A percentile compares a stretch with the other conserved stretches of the same genome.
These are phyloP conservation scores for Spisula solida DNA, from an alignment of 2,888 invertebrate genomes.

Conservation along the genomic window DNA sequence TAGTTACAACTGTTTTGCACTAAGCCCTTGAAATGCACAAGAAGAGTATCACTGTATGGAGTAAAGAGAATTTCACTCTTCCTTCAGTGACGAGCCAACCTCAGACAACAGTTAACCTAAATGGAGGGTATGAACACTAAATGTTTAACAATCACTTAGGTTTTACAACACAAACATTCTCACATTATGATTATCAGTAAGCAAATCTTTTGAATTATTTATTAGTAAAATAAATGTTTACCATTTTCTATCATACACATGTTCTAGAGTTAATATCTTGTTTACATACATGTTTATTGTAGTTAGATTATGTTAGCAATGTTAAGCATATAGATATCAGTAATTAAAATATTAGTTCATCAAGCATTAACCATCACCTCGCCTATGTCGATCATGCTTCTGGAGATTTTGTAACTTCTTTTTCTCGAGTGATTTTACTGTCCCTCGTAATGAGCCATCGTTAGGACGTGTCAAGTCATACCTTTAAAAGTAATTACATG, in stretches of 20 bases:
- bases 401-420: constrained; percentile 87
- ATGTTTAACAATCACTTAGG: too few relatives aligned
- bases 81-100: too few relatives aligned
- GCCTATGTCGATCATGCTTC: constrained; percentile 70
- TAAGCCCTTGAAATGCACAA: too few relatives aligned
- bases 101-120: too few relatives aligned
- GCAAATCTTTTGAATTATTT: too few relatives aligned
- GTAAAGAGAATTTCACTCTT: too few relatives aligned
- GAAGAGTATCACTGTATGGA: too few relatives aligned
- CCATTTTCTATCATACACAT: background rate
- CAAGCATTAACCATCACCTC: constrained; percentile 80
- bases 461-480: constrained; percentile 93
- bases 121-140: too few relatives aligned
- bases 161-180: too few relatives aligned
- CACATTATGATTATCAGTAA: too few relatives aligned
- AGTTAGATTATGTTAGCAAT: background rate
- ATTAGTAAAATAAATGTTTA: too few relatives aligned
- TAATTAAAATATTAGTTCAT: constrained; percentile 44
- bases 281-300: background rate
- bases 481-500: constrained; percentile 88
- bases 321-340: constrained; percentile 6
- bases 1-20: too few relatives aligned
- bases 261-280: background rate
- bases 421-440: constrained; percentile 89
- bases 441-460: constrained; percentile 92